Conservation (phyloP, 2,888 invertebrate species). For the Campaea margaritaria region DNA sequence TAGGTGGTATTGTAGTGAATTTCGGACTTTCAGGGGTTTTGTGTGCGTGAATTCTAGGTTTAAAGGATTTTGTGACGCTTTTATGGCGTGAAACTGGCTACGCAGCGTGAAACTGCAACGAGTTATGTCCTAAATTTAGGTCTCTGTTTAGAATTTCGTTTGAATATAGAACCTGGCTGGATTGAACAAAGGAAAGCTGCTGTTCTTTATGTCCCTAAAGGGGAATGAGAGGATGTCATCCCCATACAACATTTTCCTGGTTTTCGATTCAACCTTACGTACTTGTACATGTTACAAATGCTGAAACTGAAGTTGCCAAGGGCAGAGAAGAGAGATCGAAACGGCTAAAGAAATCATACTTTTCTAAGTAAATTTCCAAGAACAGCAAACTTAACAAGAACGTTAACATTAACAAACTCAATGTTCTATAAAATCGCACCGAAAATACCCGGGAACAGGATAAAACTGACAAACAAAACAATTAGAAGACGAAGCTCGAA, state of each 20-base stretch:
- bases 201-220: no score
- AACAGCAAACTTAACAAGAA: background rate
- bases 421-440: background rate
- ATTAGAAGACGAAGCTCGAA: slow-evolving; percentile 17
- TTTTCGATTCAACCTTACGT: no score
- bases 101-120: background rate
- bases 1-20: background rate
- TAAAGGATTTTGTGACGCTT: background rate
- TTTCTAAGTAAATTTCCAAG: background rate
- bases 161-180: no score
- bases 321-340: no score
- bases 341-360: no score
- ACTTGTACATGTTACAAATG: no score
- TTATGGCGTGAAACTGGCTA: background rate
- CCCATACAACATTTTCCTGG: no score
- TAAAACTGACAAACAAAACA: slow-evolving; percentile 8
- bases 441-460: slow-evolving; percentile 7
- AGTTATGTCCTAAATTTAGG: background rate
- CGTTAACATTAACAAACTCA: background rate
- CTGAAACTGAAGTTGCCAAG: no score
- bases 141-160: no score
- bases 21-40: background rate
- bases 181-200: no score
- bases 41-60: background rate
- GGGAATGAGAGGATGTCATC: no score